A percentile compares a stretch with the other conserved stretches of the same genome.
These are phyloP conservation scores for Phylloscopus whistleri DNA, from an alignment of 2,113 vertebrate genomes.

Conservation along the genomic window DNA sequence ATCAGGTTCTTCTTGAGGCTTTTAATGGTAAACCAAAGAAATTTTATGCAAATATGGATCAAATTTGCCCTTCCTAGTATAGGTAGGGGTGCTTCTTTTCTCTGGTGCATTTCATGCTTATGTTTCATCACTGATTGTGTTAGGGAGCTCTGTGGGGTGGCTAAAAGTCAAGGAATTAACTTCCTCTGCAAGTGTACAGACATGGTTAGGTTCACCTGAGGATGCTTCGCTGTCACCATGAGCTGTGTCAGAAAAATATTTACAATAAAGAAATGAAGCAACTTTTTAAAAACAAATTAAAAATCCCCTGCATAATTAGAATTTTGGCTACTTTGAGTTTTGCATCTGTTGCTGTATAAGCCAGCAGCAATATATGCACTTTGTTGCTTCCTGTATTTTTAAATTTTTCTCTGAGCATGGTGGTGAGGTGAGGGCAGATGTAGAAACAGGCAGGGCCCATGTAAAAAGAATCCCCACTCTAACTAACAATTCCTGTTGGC, in stretches of 20 bases:
- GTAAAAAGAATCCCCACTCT: not conserved
- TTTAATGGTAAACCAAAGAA: not conserved
- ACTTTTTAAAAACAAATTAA: not conserved
- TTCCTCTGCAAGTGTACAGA: not conserved
- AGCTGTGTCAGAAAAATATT: not conserved
- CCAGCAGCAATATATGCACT: not conserved
- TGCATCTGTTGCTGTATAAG: not conserved
- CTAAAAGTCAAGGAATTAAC: not conserved
- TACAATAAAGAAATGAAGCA: not conserved
- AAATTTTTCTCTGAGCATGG: not conserved
- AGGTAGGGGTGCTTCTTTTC: not conserved
- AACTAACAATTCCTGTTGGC: not conserved
- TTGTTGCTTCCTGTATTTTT: not conserved
- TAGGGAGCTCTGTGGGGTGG: not conserved
- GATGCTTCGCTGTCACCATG: not conserved
- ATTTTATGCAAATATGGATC: not conserved
- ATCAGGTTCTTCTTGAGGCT: not conserved
- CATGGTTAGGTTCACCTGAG: not conserved
- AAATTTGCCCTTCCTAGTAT: not conserved
- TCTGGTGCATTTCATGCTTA: not conserved
- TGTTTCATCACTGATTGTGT: not conserved
- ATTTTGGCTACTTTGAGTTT: not conserved
- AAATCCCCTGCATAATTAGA: not conserved
- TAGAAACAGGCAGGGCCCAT: not conserved
- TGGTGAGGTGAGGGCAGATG: not conserved